phyloP scores from a whole-genome alignment of 2,888 invertebrate genomes.

The Eutolmus rufibarbis region DNA sequence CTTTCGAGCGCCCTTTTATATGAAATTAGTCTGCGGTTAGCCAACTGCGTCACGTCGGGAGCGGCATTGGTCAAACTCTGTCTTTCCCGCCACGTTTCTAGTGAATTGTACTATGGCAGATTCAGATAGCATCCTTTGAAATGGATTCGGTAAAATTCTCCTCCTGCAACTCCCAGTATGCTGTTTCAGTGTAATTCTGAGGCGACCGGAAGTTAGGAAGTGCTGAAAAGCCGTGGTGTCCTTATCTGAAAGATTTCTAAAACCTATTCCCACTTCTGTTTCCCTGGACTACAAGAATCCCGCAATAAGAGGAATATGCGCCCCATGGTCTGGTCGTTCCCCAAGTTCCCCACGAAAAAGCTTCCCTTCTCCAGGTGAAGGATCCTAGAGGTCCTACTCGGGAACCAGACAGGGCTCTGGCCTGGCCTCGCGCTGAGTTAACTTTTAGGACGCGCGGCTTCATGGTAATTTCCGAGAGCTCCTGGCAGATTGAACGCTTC shows the following conservation, averaged over 20 bases:
- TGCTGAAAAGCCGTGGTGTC: neutral
- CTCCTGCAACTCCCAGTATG: neutral
- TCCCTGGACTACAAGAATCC: neutral
- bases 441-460: neutral
- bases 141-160: neutral
- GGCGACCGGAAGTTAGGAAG: neutral
- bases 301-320: neutral
- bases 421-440: neutral
- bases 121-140: neutral
- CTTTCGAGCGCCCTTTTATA: neutral
- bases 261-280: neutral
- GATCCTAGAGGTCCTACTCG: neutral
- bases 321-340: neutral
- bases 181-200: neutral
- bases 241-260: neutral
- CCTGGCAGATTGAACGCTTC: slow-evolving; percentile 12
- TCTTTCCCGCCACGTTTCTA: neutral
- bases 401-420: neutral
- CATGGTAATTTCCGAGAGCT: slow-evolving; percentile 9
- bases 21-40: neutral
- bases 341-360: neutral
- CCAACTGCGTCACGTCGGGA: neutral
- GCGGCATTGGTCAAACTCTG: neutral
- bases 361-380: neutral
- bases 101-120: neutral